Evolutionary conservation across 1,140 invertebrate species (phyloP).

Genomic region (Dufourea novaeangliae): DNA sequence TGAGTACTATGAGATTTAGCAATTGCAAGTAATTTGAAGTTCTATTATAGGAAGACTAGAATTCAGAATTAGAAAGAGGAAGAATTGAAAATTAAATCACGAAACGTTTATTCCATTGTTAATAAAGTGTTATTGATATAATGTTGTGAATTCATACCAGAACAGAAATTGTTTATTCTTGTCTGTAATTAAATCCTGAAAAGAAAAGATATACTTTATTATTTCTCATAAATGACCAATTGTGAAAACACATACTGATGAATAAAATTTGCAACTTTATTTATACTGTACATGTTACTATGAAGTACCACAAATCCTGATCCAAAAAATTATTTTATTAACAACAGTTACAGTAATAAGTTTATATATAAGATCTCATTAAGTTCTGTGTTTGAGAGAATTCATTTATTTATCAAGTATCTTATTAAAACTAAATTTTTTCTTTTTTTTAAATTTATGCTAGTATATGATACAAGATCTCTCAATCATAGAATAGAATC

Average conservation of each 20-base stretch:
- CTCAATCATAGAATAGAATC: conserved; percentile 37
- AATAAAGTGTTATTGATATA: conserved; percentile 46
- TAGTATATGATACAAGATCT: conserved; percentile 14
- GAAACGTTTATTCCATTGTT: conserved; percentile 49
- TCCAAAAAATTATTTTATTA: conserved; percentile 27
- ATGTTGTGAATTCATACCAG: conserved; percentile 57
- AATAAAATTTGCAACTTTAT: conserved; percentile 63
- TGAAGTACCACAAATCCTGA: conserved; percentile 56
- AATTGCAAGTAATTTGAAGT: conserved; percentile 9
- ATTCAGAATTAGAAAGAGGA: conserved; percentile 43
- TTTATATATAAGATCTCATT: conserved; percentile 22
- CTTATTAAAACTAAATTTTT: not conserved
- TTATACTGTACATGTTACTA: conserved; percentile 58
- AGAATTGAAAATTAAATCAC: conserved; percentile 39
- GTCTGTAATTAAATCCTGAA: conserved; percentile 43
- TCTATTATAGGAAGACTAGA: conserved; percentile 26
- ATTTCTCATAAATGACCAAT: conserved; percentile 60
- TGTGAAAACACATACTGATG: conserved; percentile 59
- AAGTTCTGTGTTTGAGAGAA: conserved; percentile 44
- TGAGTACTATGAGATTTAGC: conserved; percentile 20
- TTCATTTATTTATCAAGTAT: not conserved
- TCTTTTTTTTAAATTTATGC: not conserved
- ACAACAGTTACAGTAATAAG: conserved; percentile 30
- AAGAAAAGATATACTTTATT: conserved; percentile 50
- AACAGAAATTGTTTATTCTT: conserved; percentile 51